Base-by-base conservation (phyloP, 1,140 invertebrate genomes). In the Aphidius gifuensis region DNA sequence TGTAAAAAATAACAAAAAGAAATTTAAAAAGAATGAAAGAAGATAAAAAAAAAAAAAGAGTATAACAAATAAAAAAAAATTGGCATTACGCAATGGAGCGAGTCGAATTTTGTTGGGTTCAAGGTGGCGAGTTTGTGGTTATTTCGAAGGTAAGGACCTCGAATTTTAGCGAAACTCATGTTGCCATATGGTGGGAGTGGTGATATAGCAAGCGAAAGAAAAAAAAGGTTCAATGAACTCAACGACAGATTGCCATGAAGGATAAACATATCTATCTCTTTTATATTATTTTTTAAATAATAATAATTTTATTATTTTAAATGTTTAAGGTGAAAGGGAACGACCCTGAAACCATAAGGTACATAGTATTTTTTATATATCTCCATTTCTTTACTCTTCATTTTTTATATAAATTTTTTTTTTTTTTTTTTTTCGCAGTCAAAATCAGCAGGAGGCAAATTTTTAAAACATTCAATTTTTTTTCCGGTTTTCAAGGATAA, bases 211-310 rank as follows among this genome's bases (percentile, higher is more conserved):
- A 11, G 32, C 16, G 42, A 46, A 38, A 32, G 8, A 21, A 11
- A 6, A 40, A 54, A 54, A n/a, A 44, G 43, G 60, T 61, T 61
- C 60, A 55, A 47, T 55, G 60, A 61, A 49, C 60, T 50, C 16
- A 42, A 49, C 47, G 51, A 51, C 21, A 49, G 50, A 61, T 43
- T 44, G 38, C 32, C 46, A 44, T 38, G 23, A 21, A 54, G 16
- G 32, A 61, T 16, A 43, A 40, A 11, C 40, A 23, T 23, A 23
- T 23, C 23, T 23, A 23, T 23, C 23, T 23, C 23, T 23, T 23
- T 23, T 23, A n/a, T n/a, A n/a, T n/a, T n/a, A n/a, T 23, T 23
- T 23, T 2, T 2, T 2, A 23, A 23, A 23, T 23, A 23, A 23
- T 23, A 23, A 23, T 23, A 23, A 23, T 23, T 23, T 23, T 23